These are phyloP conservation scores for Drosophila tropicalis DNA, from an alignment of 1,140 invertebrate species.

Conservation along the genomic window DNA sequence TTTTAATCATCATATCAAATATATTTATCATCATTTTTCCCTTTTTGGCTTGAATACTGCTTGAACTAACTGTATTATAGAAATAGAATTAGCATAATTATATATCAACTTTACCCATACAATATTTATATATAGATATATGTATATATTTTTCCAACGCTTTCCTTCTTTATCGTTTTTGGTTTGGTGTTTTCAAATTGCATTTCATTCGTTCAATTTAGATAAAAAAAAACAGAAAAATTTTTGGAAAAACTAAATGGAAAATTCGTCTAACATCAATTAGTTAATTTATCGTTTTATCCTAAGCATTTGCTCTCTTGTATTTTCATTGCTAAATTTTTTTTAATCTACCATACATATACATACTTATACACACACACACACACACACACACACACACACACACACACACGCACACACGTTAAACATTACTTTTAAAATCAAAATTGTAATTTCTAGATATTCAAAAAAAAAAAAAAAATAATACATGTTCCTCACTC, in stretches of 20 bases:
- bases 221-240: neutral
- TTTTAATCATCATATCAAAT: neutral
- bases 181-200: slow-evolving; percentile 11
- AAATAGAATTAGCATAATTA: neutral
- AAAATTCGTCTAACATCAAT: neutral
- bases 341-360: too few relatives aligned
- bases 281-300: neutral
- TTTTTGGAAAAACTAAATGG: neutral
- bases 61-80: slow-evolving; percentile 6
- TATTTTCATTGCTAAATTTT: neutral
- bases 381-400: too few relatives aligned
- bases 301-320: neutral
- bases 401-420: too few relatives aligned
- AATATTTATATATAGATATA: neutral
- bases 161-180: slow-evolving; percentile 2
- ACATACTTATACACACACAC: too few relatives aligned
- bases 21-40: neutral
- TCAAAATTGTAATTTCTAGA: too few relatives aligned
- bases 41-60: slow-evolving; percentile 11
- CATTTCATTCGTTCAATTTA: slow-evolving; percentile 5
- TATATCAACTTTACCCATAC: neutral
- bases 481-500: too few relatives aligned
- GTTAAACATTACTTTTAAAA: too few relatives aligned
- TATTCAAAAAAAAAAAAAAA: too few relatives aligned
- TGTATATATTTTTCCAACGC: neutral